phyloP scores from a whole-genome alignment of 2,113 vertebrate genomes.

The Chaenocephalus aceratus region DNA sequence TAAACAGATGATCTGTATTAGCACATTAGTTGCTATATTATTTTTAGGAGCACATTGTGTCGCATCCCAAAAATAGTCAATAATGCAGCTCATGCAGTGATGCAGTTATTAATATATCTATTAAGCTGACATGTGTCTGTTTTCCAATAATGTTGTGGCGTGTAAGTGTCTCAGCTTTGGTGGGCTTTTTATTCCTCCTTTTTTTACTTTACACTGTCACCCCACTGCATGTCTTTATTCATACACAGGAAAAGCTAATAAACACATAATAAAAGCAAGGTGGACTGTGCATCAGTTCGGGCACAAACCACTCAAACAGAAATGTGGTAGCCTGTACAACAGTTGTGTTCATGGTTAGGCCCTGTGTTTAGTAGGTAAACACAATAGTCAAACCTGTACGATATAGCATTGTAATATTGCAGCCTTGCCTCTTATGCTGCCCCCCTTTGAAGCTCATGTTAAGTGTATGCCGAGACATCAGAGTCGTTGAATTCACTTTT shows the following conservation, averaged over 20 bases:
- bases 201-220: background rate
- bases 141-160: conserved; percentile 7
- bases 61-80: conserved; percentile 71
- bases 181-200: background rate
- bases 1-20: conserved; percentile 55
- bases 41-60: conserved; percentile 74
- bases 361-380: background rate
- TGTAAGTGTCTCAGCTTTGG: conserved; percentile 1
- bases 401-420: background rate
- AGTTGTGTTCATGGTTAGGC: background rate
- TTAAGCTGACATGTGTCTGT: conserved; percentile 42
- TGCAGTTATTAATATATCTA: conserved; percentile 71
- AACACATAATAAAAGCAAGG: background rate
- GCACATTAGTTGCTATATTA: conserved; percentile 61
- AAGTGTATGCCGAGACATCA: background rate
- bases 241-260: background rate
- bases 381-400: background rate
- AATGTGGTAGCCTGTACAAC: background rate
- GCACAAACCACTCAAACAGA: background rate
- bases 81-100: conserved; percentile 60
- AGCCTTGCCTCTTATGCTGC: background rate
- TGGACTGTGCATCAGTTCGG: background rate
- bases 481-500: background rate
- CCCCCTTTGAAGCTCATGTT: background rate
- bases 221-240: background rate